Percentiles rank a stretch among this genome's conserved stretches.
phyloP scores from a whole-genome alignment of 2,888 invertebrate species.

The Glaucopsyche alexis region DNA sequence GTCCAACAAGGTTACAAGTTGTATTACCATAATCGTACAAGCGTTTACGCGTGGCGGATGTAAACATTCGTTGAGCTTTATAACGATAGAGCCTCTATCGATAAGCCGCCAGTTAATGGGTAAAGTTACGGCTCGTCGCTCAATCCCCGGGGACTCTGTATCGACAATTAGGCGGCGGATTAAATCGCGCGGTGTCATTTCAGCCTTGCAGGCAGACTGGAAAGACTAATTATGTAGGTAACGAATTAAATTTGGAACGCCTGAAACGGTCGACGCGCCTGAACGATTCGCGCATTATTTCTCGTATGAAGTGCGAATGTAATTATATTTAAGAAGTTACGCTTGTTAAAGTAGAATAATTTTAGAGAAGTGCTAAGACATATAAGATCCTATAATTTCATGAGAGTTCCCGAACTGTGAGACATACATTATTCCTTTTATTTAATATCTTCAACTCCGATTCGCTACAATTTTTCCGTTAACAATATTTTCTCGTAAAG shows the following conservation, averaged over 20 bases:
- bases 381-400: neutral
- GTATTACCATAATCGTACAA: neutral
- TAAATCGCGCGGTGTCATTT: constrained; percentile 56
- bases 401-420: neutral
- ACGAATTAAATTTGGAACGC: constrained; percentile 36
- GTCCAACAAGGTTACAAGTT: neutral
- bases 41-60: neutral
- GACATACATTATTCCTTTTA: neutral
- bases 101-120: constrained; percentile 49
- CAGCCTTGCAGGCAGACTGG: constrained; percentile 47
- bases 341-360: neutral
- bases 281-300: neutral
- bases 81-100: neutral
- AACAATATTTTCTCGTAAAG: constrained; percentile 7
- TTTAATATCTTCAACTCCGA: neutral
- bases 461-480: constrained; percentile 1
- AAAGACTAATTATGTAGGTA: constrained; percentile 38
- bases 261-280: neutral
- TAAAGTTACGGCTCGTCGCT: constrained; percentile 67
- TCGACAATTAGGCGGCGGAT: constrained; percentile 64
- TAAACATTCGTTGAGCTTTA: neutral
- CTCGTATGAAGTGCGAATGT: neutral
- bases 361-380: no score
- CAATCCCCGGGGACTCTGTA: constrained; percentile 53
- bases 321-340: neutral